A percentile compares a stretch with the other conserved stretches of the same genome.
Conservation (phyloP, 37 sponge, comb jelly and placozoan genomes). For the Oopsacas minuta region DNA sequence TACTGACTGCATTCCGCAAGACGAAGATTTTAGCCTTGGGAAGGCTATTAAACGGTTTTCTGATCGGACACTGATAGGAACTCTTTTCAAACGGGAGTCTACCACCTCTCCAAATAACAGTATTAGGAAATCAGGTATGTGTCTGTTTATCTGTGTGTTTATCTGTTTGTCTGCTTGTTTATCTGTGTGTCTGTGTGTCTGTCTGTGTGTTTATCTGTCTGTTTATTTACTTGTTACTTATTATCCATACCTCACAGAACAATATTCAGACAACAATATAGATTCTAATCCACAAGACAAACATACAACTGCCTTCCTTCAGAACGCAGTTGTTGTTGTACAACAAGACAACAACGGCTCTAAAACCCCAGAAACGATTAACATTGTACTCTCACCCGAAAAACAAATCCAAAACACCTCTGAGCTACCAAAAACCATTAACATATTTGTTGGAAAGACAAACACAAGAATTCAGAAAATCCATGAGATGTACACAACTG, state of each 20-base stretch:
- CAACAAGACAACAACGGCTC: neutral
- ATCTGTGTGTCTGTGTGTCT: neutral
- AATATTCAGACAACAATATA: neutral
- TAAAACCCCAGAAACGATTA: neutral
- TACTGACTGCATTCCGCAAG: neutral
- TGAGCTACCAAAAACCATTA: neutral
- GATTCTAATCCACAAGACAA: neutral
- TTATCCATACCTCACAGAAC: too few species aligned
- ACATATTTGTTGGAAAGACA: neutral
- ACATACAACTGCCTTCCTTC: neutral
- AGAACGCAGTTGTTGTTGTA: neutral
- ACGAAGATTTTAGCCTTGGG: neutral
- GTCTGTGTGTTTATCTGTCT: neutral
- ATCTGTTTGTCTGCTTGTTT: neutral
- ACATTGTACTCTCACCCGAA: neutral
- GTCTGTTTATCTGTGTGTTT: neutral
- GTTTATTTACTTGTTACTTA: neutral
- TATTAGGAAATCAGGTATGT: neutral
- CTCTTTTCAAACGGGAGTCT: neutral
- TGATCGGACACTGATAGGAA: neutral
- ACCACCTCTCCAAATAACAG: neutral
- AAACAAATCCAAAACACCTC: neutral
- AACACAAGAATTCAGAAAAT: conserved; percentile 34
- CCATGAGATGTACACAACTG: conserved; percentile 81
- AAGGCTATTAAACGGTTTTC: neutral